phyloP scores from a whole-genome alignment of 2,888 invertebrate species.

The Zygogramma bicolorata region DNA sequence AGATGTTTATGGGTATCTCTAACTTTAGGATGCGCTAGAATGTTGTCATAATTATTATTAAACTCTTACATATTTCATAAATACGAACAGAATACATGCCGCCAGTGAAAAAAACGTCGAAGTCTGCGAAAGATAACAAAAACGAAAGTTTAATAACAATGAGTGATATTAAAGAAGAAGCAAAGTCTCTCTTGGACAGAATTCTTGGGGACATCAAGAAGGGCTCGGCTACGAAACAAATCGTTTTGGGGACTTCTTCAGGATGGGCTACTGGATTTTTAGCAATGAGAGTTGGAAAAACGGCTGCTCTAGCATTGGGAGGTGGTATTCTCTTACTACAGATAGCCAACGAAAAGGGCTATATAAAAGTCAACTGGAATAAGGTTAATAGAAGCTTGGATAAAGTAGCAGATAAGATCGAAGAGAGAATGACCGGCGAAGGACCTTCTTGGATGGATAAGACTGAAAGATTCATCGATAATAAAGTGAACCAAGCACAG shows the following conservation, averaged over 20 bases:
- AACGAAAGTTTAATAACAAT: constrained; percentile 72
- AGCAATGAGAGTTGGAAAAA: constrained; percentile 27
- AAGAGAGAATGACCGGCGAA: constrained; percentile 8
- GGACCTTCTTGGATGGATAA: constrained; percentile 5
- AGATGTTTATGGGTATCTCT: too few relatives aligned
- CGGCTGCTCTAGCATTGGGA: constrained; percentile 21
- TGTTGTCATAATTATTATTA: neutral
- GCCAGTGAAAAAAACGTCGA: constrained; percentile 24
- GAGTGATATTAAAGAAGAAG: constrained; percentile 72
- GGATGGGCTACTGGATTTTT: constrained; percentile 78
- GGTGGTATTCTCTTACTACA: constrained; percentile 29
- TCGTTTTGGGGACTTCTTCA: constrained; percentile 86
- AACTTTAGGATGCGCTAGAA: neutral
- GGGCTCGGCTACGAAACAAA: constrained; percentile 88
- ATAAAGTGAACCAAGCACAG: constrained; percentile 85
- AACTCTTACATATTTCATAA: neutral
- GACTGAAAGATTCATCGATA: constrained; percentile 86
- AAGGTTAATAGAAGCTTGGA: constrained; percentile 12
- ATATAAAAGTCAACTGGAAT: constrained; percentile 25
- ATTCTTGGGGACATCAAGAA: constrained; percentile 85
- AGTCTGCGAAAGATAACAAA: constrained; percentile 43
- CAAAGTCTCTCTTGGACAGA: constrained; percentile 79
- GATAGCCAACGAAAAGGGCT: constrained; percentile 24
- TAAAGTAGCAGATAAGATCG: constrained; percentile 12
- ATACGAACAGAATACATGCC: constrained; percentile 2